phyloP scores from a whole-genome alignment of 2,888 invertebrate species.

The Eupeodes latifasciatus region DNA sequence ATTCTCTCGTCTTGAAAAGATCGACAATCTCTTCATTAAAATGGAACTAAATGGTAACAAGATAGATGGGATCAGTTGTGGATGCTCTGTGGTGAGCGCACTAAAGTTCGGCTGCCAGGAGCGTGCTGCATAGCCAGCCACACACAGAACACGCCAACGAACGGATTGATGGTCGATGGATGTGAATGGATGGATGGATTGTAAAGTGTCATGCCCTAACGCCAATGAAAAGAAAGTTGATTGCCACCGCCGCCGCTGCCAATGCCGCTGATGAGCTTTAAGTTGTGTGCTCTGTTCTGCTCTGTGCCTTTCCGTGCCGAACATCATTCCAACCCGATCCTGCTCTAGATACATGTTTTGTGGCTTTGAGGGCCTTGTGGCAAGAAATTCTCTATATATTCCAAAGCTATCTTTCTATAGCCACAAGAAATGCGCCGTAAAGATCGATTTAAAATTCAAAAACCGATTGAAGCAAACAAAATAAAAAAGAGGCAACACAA shows the following conservation, averaged over 20 bases:
- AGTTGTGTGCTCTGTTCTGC: neutral
- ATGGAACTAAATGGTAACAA: conserved; percentile 67
- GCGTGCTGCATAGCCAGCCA: conserved; percentile 51
- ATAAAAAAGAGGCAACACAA: neutral
- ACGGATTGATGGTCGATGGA: conserved; percentile 51
- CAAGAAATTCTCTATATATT: neutral
- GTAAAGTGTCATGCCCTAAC: conserved; percentile 73
- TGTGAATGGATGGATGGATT: conserved; percentile 69
- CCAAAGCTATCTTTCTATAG: neutral
- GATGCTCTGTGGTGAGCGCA: conserved; percentile 28
- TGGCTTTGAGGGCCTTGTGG: conserved; percentile 52
- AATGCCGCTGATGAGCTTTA: neutral
- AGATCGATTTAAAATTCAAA: conserved; percentile 66
- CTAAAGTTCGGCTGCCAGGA: conserved; percentile 36
- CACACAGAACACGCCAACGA: conserved; percentile 40
- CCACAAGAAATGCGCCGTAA: conserved; percentile 32
- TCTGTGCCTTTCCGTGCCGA: neutral
- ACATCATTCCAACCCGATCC: neutral
- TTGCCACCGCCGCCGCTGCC: conserved; percentile 31
- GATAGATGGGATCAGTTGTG: conserved; percentile 59
- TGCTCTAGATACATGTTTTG: conserved; percentile 53
- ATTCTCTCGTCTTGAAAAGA: conserved; percentile 31
- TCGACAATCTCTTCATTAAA: conserved; percentile 73
- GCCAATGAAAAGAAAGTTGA: conserved; percentile 75
- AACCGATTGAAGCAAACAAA: conserved; percentile 16